Percentiles rank a stretch among this genome's conserved stretches.
Evolutionary conservation across 2,888 invertebrate species (phyloP).

Genomic region (Rhimphoctona megacephalus): DNA sequence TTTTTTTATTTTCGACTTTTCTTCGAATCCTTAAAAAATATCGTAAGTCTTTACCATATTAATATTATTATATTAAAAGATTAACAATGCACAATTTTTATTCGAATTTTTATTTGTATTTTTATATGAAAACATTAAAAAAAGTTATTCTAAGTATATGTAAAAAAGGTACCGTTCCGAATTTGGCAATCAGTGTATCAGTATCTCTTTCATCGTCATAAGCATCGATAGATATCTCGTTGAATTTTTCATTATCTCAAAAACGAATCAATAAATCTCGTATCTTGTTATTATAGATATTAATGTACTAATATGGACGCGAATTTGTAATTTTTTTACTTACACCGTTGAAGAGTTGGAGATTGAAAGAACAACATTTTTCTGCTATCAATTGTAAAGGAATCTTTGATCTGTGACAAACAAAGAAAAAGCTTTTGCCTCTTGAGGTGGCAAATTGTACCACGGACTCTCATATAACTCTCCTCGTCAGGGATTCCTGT

Average conservation of each 20-base stretch:
- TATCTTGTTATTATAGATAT: no score
- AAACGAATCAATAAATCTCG: not conserved
- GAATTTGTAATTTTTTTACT: slow-evolving; percentile 14
- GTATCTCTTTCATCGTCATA: slow-evolving; percentile 66
- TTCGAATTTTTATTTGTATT: no score
- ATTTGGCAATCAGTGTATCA: slow-evolving; percentile 15
- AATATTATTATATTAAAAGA: not conserved
- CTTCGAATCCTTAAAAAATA: no score
- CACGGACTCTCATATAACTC: slow-evolving; percentile 63
- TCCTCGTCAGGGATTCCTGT: slow-evolving; percentile 51
- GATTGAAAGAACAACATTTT: slow-evolving; percentile 62
- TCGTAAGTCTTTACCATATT: not conserved
- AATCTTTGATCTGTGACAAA: slow-evolving; percentile 55
- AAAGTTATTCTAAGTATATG: not conserved
- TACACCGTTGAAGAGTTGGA: slow-evolving; percentile 55
- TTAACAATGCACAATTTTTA: no score
- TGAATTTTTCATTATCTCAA: slow-evolving; percentile 72
- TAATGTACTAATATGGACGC: no score
- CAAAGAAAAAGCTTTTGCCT: slow-evolving; percentile 63
- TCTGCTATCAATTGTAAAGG: slow-evolving; percentile 67
- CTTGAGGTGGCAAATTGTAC: slow-evolving; percentile 60
- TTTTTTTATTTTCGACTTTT: no score
- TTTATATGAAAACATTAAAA: not conserved
- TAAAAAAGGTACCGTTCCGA: not conserved
- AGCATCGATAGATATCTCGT: slow-evolving; percentile 75